Conservation (phyloP, 2,888 invertebrate genomes). For the Chaetogeoica ovagalla region DNA sequence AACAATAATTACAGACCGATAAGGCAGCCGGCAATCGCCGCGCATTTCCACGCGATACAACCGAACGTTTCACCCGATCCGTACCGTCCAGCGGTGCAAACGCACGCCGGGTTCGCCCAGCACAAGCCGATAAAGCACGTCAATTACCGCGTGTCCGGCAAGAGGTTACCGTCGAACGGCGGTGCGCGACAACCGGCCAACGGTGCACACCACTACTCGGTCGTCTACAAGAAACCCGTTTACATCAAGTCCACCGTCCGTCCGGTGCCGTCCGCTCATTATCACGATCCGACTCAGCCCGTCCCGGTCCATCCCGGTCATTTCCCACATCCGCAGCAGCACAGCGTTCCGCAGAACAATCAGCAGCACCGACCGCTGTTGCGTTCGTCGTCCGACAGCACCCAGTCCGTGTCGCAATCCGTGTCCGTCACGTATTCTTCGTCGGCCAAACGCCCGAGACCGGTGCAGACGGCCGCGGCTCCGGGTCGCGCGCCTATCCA, state of each 20-base stretch:
- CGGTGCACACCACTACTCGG: constrained; percentile 49
- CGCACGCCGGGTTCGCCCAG: not conserved
- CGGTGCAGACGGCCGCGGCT: not conserved
- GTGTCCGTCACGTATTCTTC: constrained; percentile 57
- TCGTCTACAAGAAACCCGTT: constrained; percentile 54
- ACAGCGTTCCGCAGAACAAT: not conserved
- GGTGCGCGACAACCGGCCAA: constrained; percentile 4
- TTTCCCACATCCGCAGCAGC: too few relatives aligned
- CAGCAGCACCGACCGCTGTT: not conserved
- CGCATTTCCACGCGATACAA: not conserved
- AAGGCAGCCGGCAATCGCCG: constrained; percentile 4
- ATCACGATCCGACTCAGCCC: constrained; percentile 3
- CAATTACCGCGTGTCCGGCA: constrained; percentile 12
- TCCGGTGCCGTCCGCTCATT: not conserved
- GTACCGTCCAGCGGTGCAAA: not conserved
- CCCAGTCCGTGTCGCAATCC: constrained; percentile 38
- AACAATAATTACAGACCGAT: constrained; percentile 27
- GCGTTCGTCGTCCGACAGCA: not conserved
- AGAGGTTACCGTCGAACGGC: constrained; percentile 29
- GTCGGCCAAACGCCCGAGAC: constrained; percentile 13
- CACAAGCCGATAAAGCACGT: constrained; percentile 55
- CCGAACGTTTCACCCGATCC: not conserved
- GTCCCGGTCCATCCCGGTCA: not conserved
- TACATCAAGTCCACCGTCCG: constrained; percentile 19
- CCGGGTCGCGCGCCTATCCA: constrained; percentile 15